Evolutionary conservation across 2,888 invertebrate genomes (phyloP).

Genomic region (Caenorhabditis doughertyi): DNA sequence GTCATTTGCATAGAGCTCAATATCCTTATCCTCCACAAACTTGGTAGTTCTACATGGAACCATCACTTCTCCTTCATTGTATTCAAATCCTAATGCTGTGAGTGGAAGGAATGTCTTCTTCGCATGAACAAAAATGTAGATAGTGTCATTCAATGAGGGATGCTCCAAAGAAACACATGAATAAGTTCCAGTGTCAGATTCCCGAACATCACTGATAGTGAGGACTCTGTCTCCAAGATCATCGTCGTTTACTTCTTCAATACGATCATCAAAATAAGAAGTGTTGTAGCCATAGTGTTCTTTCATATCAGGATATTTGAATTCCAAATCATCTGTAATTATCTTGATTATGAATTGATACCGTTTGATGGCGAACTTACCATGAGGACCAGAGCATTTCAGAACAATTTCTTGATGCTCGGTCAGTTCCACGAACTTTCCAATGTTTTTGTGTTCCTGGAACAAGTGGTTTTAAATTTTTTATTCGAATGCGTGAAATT

Average conservation of each 20-base stretch:
- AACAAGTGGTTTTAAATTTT: neutral
- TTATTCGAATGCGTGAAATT: no score
- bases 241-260: conserved; percentile 21
- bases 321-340: conserved; percentile 53
- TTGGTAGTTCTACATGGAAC: conserved; percentile 65
- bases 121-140: conserved; percentile 67
- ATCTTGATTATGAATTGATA: no score
- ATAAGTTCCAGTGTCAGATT: conserved; percentile 67
- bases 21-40: conserved; percentile 41
- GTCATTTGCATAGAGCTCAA: conserved; percentile 62
- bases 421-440: conserved; percentile 58
- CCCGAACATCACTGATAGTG: conserved; percentile 37
- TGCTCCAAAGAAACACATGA: conserved; percentile 54
- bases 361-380: no score
- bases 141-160: conserved; percentile 50
- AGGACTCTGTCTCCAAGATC: conserved; percentile 30
- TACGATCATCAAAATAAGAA: conserved; percentile 17
- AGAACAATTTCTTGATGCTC: conserved; percentile 48
- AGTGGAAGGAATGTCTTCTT: conserved; percentile 47
- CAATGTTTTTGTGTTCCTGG: conserved; percentile 53
- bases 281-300: conserved; percentile 38
- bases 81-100: conserved; percentile 23
- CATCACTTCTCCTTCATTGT: conserved; percentile 40
- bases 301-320: conserved; percentile 24
- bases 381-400: conserved; percentile 49